Conservation (phyloP, 2,113 vertebrate genomes). For the Carassius gibelio region DNA sequence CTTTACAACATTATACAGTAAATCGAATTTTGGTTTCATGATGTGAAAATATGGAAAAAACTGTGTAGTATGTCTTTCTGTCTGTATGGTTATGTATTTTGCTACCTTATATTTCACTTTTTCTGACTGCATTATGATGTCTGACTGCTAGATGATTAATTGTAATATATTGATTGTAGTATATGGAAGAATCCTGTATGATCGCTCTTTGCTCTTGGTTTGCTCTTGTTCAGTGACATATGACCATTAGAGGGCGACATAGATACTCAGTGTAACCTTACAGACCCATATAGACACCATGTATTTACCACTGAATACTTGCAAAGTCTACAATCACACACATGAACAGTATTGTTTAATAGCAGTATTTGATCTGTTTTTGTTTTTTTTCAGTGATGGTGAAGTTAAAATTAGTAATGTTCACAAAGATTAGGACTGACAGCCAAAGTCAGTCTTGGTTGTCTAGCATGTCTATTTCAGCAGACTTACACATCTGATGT, state of each 20-base stretch:
- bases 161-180: neutral
- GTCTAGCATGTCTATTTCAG: neutral
- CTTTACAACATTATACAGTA: too few species aligned
- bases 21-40: too few species aligned
- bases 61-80: neutral
- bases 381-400: neutral
- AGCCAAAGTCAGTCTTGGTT: neutral
- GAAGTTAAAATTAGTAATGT: conserved; percentile 13
- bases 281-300: neutral
- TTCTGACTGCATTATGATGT: neutral
- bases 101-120: neutral
- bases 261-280: neutral
- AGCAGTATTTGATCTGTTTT: neutral
- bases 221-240: neutral
- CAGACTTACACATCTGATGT: neutral
- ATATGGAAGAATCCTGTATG: neutral
- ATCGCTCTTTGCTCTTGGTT: neutral
- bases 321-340: neutral
- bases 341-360: neutral
- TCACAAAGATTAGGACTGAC: neutral
- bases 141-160: neutral
- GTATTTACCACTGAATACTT: neutral
- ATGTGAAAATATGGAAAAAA: neutral
- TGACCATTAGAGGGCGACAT: conserved; percentile 7
- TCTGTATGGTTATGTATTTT: neutral